These are phyloP conservation scores for Lethrus apterus DNA, from an alignment of 1,140 invertebrate species.

Conservation along the genomic window DNA sequence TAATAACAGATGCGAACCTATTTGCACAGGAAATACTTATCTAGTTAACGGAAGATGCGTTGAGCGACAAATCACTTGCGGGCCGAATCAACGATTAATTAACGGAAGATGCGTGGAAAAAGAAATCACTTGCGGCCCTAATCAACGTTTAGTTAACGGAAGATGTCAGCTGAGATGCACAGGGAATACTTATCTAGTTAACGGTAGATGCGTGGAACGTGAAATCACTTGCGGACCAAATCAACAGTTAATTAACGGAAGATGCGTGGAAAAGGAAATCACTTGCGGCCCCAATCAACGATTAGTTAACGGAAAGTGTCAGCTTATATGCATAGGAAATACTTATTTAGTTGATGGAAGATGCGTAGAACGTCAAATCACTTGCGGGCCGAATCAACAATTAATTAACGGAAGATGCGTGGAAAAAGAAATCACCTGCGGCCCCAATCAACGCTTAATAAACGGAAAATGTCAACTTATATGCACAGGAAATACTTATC, in stretches of 20 bases:
- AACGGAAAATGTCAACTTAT: too few relatives aligned
- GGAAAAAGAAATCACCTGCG: too few relatives aligned
- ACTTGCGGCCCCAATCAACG: neutral
- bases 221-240: slow-evolving; percentile 1
- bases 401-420: too few relatives aligned
- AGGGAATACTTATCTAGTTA: neutral
- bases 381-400: too few relatives aligned
- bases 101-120: slow-evolving; percentile 5
- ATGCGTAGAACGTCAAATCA: too few relatives aligned
- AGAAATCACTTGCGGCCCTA: neutral
- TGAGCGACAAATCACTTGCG: slow-evolving; percentile 1
- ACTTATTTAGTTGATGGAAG: slow-evolving; percentile 2
- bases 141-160: slow-evolving; percentile 4
- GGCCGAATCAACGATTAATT: slow-evolving; percentile 1
- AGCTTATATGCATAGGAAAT: slow-evolving; percentile 6
- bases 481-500: too few relatives aligned
- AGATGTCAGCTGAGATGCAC: slow-evolving; percentile 4
- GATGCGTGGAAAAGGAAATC: neutral
- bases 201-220: slow-evolving; percentile 8
- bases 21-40: slow-evolving; percentile 8
- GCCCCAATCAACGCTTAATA: too few relatives aligned
- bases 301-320: slow-evolving; percentile 5
- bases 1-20: slow-evolving; percentile 6
- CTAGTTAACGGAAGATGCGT: slow-evolving; percentile 14
- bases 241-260: slow-evolving; percentile 5